phyloP scores from a whole-genome alignment of 2,797 vertebrate genomes.

The Antennarius maculatus region DNA sequence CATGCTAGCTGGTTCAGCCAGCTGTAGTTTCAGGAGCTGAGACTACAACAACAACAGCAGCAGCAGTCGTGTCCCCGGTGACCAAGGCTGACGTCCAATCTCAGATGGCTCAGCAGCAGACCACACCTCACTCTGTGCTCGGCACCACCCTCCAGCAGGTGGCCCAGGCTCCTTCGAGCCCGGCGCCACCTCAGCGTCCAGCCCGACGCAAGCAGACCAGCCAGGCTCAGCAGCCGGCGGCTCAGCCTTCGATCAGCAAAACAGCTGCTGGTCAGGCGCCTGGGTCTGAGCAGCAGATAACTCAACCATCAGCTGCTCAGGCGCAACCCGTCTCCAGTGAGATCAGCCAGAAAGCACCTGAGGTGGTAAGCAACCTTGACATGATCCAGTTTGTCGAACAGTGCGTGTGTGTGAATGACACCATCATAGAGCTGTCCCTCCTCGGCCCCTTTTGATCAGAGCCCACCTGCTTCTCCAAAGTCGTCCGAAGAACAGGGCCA shows the following conservation, averaged over 20 bases:
- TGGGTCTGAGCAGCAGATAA: slow-evolving; percentile 42
- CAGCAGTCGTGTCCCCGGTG: slow-evolving; percentile 62
- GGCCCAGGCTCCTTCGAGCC: slow-evolving; percentile 74
- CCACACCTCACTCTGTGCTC: slow-evolving; percentile 41
- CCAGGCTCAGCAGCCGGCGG: slow-evolving; percentile 46
- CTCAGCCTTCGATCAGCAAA: slow-evolving; percentile 60
- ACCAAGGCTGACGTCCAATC: slow-evolving; percentile 71
- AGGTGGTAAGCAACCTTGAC: slow-evolving; percentile 51
- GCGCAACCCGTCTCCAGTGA: slow-evolving; percentile 46
- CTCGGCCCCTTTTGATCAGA: slow-evolving; percentile 66
- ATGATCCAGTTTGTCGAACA: slow-evolving; percentile 5
- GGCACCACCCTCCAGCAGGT: slow-evolving; percentile 65
- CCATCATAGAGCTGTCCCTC: neutral
- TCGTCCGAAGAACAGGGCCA: slow-evolving; percentile 85
- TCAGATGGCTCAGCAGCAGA: slow-evolving; percentile 63
- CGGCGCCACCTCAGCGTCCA: slow-evolving; percentile 80
- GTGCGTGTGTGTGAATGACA: neutral
- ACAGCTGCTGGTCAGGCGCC: slow-evolving; percentile 32
- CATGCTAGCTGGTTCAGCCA: slow-evolving; percentile 67
- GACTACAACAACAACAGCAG: slow-evolving; percentile 60
- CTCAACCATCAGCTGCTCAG: slow-evolving; percentile 43
- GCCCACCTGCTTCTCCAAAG: slow-evolving; percentile 91
- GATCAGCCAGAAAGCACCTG: slow-evolving; percentile 58
- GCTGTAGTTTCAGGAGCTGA: slow-evolving; percentile 70
- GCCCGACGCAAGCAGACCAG: slow-evolving; percentile 76